A percentile compares a stretch with the other conserved stretches of the same genome.
Conservation (phyloP, 2,888 invertebrate genomes). For the Charanyca ferruginea region DNA sequence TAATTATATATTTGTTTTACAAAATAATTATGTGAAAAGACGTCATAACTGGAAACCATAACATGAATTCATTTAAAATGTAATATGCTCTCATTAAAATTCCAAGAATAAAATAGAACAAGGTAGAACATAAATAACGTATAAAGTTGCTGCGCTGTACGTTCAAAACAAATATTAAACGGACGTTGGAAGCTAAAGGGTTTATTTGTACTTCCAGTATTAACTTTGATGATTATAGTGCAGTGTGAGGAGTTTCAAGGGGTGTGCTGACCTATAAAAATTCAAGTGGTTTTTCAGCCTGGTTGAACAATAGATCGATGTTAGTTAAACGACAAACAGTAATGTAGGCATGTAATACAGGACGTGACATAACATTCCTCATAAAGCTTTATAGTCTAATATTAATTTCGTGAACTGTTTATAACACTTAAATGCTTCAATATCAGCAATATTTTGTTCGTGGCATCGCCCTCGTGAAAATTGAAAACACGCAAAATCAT, state of each 20-base stretch:
- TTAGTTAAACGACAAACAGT: not conserved
- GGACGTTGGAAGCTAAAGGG: conserved; percentile 66
- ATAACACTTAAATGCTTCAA: not conserved
- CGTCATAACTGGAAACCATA: conserved; percentile 17
- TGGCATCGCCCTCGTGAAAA: not conserved
- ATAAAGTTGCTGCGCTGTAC: conserved; percentile 65
- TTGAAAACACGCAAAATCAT: not conserved
- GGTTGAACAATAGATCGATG: conserved; percentile 4
- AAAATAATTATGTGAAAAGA: conserved; percentile 21
- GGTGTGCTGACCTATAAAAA: conserved; percentile 38
- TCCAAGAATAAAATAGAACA: conserved; percentile 33
- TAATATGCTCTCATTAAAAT: conserved; percentile 42
- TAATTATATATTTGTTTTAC: conserved; percentile 20
- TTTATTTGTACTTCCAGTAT: conserved; percentile 76
- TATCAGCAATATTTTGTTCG: not conserved
- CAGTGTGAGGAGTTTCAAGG: conserved; percentile 56
- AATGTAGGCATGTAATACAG: not conserved
- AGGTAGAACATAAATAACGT: conserved; percentile 39
- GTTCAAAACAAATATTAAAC: conserved; percentile 72
- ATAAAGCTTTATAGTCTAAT: not conserved
- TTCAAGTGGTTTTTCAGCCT: conserved; percentile 1
- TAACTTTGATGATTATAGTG: conserved; percentile 77
- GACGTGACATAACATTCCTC: not conserved
- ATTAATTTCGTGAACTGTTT: not conserved
- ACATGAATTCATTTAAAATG: conserved; percentile 21